Conservation (phyloP, 2,113 vertebrate species). For the Sapayoa aenigma region DNA sequence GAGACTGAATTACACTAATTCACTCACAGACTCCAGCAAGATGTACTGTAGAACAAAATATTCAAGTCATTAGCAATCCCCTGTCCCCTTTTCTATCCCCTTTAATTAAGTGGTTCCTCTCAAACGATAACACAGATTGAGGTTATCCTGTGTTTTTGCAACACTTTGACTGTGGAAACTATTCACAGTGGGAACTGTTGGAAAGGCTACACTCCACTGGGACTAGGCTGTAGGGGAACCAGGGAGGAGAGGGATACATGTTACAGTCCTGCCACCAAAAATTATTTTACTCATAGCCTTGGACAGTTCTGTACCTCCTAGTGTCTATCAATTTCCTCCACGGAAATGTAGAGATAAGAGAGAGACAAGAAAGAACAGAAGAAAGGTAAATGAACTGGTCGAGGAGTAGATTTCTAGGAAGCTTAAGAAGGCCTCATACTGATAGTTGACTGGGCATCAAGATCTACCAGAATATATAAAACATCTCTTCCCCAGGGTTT, state of each 20-base stretch:
- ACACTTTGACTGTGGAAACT: neutral
- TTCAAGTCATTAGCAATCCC: neutral
- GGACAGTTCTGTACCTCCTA: neutral
- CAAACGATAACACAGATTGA: neutral
- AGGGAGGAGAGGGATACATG: fast-evolving
- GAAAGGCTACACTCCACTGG: neutral
- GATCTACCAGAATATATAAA: neutral
- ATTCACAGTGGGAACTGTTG: neutral
- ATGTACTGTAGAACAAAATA: neutral
- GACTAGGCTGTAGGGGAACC: neutral
- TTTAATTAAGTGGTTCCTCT: neutral
- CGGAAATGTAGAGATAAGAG: neutral
- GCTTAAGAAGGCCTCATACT: neutral
- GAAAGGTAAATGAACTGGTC: neutral
- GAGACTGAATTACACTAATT: slow-evolving; percentile 3
- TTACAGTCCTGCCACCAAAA: neutral
- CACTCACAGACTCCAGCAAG: neutral
- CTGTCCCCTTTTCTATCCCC: neutral
- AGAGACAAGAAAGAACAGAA: neutral
- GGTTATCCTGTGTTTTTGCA: neutral
- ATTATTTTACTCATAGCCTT: neutral
- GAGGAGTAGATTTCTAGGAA: neutral
- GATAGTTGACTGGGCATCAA: neutral
- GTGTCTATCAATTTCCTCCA: neutral
- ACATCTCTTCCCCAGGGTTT: neutral